Evolutionary conservation across 2,888 invertebrate species (phyloP).

Genomic region (Philopedon plagiatum): DNA sequence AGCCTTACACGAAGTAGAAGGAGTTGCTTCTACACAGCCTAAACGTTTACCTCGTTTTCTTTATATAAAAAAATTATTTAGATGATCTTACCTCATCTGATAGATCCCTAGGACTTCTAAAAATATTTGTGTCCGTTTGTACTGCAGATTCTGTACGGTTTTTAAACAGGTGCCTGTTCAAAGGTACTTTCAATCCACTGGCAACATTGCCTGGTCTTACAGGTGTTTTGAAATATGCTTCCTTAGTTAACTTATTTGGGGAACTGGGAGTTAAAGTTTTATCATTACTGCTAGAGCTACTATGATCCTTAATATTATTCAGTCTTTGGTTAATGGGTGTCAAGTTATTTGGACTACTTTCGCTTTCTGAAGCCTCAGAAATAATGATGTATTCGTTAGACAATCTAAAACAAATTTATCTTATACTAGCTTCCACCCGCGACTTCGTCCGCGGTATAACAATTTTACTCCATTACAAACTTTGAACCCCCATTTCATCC

Average conservation of each 20-base stretch:
- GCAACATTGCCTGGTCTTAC: background rate
- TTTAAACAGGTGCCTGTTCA: background rate
- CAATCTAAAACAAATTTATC: constrained; percentile 12
- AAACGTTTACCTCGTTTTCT: background rate
- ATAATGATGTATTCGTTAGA: background rate
- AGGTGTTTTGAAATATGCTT: background rate
- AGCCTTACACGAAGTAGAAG: no score
- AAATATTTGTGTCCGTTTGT: background rate
- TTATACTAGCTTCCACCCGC: no score
- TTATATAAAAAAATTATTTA: background rate
- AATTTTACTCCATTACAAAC: no score
- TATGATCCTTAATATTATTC: background rate
- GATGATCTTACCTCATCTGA: background rate
- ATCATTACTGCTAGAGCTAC: background rate
- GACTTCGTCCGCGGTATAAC: no score
- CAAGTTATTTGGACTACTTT: background rate
- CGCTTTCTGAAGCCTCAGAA: constrained; percentile 11
- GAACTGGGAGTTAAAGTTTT: background rate
- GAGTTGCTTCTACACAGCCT: no score
- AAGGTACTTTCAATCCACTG: background rate
- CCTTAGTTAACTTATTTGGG: background rate
- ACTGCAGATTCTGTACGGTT: background rate
- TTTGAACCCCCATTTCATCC: no score
- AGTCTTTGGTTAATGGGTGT: background rate
- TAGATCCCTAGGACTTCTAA: background rate